Conservation (phyloP, 2,113 vertebrate species). For the Riparia riparia region DNA sequence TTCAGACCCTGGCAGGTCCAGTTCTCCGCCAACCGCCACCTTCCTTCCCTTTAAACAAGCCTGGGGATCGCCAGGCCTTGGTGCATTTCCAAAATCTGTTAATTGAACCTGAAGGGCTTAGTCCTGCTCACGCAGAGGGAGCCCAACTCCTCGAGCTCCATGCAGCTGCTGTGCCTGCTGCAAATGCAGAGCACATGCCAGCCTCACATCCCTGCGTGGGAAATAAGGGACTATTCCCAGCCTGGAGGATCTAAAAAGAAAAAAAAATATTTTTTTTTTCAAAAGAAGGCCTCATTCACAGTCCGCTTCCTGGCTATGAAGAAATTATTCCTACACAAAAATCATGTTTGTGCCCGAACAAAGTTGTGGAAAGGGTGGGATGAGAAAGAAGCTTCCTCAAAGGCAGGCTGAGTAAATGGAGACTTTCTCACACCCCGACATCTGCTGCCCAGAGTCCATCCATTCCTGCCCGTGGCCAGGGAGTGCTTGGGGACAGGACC, state of each 20-base stretch:
- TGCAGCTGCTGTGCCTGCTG: neutral
- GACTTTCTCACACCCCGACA: neutral
- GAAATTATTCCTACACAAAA: conserved; percentile 9
- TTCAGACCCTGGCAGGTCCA: conserved; percentile 23
- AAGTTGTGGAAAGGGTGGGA: neutral
- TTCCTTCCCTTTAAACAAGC: conserved; percentile 12
- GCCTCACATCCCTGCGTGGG: neutral
- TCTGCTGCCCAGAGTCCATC: conserved; percentile 20
- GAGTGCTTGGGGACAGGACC: neutral
- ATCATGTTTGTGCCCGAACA: neutral
- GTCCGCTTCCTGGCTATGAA: neutral
- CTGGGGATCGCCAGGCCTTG: conserved; percentile 3
- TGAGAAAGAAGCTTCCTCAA: conserved; percentile 20
- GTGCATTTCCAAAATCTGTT: conserved; percentile 24
- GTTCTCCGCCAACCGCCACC: neutral
- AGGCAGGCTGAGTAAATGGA: neutral
- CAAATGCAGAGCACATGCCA: conserved; percentile 16
- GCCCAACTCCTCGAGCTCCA: neutral
- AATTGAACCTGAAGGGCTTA: conserved; percentile 18
- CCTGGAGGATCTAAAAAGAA: neutral
- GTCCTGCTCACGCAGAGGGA: neutral
- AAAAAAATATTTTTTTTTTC: neutral
- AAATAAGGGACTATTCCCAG: neutral
- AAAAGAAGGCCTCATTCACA: neutral
- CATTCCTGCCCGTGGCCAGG: neutral